Evolutionary conservation across 2,888 invertebrate species (phyloP).

Genomic region (Lissocephala sabroskyi): DNA sequence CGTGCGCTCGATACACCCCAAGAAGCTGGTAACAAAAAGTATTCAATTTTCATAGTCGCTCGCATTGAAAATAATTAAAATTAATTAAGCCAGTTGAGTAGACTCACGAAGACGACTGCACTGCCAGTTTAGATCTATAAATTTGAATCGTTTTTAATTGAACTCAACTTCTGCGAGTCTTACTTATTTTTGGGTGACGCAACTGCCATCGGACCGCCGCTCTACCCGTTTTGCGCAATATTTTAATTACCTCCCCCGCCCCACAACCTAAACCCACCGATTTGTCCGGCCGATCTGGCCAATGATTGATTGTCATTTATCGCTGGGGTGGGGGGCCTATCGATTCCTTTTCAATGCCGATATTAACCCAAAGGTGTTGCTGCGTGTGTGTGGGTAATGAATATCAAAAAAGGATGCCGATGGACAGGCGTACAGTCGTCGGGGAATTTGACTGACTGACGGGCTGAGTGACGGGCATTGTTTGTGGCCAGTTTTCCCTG

Average conservation of each 20-base stretch:
- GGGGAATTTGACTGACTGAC: conserved; percentile 20
- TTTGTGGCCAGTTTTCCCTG: conserved; percentile 31
- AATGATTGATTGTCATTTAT: conserved; percentile 59
- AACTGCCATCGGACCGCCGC: too few species aligned
- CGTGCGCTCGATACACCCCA: too few species aligned
- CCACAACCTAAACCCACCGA: conserved; percentile 32
- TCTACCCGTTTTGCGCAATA: conserved; percentile 24
- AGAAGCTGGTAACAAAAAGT: conserved; percentile 38
- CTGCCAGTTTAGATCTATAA: conserved; percentile 30
- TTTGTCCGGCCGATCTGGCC: conserved; percentile 32
- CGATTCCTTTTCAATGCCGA: conserved; percentile 9
- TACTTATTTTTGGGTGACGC: conserved; percentile 6
- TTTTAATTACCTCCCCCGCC: conserved; percentile 31
- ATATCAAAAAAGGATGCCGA: conserved; percentile 30
- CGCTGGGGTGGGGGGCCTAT: conserved; percentile 4
- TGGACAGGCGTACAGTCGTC: not conserved
- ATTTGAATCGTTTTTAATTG: conserved; percentile 61
- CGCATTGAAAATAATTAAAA: conserved; percentile 63
- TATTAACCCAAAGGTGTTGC: conserved; percentile 6
- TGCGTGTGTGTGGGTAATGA: conserved; percentile 10
- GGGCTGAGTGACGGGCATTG: conserved; percentile 50
- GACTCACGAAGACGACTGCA: not conserved
- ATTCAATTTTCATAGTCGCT: conserved; percentile 52
- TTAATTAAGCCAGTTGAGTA: conserved; percentile 56
- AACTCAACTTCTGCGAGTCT: conserved; percentile 15